These are phyloP conservation scores for Pyrocoelia pectoralis DNA, from an alignment of 2,888 invertebrate genomes.

Conservation along the genomic window DNA sequence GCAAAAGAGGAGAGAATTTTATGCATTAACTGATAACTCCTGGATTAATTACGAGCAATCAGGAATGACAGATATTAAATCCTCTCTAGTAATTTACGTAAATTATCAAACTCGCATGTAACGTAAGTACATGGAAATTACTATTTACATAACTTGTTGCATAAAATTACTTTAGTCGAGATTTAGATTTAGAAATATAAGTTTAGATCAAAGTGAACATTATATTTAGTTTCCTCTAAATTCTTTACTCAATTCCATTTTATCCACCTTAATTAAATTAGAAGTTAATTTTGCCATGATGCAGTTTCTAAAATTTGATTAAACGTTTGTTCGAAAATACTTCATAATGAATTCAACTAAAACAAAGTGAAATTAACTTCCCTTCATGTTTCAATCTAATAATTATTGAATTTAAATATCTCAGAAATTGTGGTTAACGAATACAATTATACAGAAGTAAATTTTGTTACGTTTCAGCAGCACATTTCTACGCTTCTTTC, in stretches of 20 bases:
- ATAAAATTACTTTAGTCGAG: background rate
- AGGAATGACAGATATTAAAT: background rate
- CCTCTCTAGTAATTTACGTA: background rate
- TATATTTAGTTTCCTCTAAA: background rate
- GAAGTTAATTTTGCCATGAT: background rate
- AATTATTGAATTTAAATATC: background rate
- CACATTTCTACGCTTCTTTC: too few relatives aligned
- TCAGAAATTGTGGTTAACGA: background rate
- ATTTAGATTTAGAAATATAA: background rate
- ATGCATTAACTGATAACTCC: too few relatives aligned
- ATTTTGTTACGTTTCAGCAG: too few relatives aligned
- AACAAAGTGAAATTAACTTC: background rate
- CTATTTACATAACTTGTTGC: conserved; percentile 1
- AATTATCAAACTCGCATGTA: background rate
- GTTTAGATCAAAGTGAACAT: background rate
- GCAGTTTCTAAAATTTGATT: background rate
- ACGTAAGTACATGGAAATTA: background rate
- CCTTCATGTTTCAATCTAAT: background rate
- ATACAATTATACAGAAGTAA: too few relatives aligned
- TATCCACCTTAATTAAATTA: background rate
- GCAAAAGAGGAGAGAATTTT: conserved; percentile 58
- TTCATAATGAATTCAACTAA: background rate
- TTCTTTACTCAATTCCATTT: background rate
- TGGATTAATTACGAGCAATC: background rate
- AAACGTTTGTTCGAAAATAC: background rate